Conservation (phyloP, 2,797 vertebrate species). For the Lacerta bilineata region DNA sequence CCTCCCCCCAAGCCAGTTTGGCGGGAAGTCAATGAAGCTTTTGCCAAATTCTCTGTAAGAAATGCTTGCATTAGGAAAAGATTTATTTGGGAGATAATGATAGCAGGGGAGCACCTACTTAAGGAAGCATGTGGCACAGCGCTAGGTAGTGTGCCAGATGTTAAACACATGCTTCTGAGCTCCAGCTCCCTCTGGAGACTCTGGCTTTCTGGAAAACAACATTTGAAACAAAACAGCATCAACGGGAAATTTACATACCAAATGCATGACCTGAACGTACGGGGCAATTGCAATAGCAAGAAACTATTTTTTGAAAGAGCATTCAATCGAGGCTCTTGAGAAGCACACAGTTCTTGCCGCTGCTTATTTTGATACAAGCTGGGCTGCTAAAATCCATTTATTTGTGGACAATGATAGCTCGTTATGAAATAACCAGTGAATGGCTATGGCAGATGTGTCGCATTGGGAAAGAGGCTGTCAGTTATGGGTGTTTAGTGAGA, state of each 20-base stretch:
- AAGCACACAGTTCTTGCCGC: conserved; percentile 18
- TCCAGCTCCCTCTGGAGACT: conserved; percentile 36
- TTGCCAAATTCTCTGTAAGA: conserved; percentile 53
- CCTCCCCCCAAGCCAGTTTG: too few species aligned
- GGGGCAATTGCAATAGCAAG: conserved; percentile 31
- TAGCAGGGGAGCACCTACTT: conserved; percentile 49
- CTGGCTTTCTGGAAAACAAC: conserved; percentile 45
- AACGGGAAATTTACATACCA: conserved; percentile 17
- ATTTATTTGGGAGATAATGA: conserved; percentile 27
- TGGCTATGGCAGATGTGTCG: conserved; percentile 21
- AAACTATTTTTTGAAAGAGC: conserved; percentile 18
- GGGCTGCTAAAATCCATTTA: neutral
- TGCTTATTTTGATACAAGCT: conserved; percentile 12
- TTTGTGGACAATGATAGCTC: conserved; percentile 47
- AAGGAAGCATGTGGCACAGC: neutral
- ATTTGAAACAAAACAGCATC: conserved; percentile 22
- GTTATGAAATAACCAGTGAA: conserved; percentile 43
- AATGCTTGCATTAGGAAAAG: conserved; percentile 52
- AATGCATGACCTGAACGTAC: neutral
- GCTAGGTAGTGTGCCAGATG: conserved; percentile 58
- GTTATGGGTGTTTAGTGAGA: neutral
- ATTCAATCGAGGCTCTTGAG: neutral
- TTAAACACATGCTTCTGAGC: conserved; percentile 50
- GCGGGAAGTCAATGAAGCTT: conserved; percentile 40
- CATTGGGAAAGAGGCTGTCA: conserved; percentile 25